Conservation (phyloP, 2,797 vertebrate species). For the Pempheris klunzingeri region DNA sequence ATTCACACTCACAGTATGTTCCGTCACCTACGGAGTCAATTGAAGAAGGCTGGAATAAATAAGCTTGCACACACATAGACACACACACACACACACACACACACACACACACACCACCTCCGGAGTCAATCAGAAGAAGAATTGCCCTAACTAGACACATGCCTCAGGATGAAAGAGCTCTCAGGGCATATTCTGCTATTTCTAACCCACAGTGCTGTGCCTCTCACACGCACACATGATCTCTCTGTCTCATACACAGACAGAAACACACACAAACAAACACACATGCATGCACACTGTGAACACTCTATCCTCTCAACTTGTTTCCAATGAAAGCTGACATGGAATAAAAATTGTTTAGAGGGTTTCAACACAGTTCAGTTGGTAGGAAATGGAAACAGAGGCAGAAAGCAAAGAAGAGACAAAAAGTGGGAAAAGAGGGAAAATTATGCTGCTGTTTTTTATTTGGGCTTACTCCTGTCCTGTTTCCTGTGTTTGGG, state of each 20-base stretch:
- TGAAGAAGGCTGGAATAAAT: conserved; percentile 63
- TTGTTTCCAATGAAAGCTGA: conserved; percentile 23
- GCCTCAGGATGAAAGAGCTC: conserved; percentile 71
- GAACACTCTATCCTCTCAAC: conserved; percentile 15
- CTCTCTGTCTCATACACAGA: not conserved
- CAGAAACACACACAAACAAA: not conserved
- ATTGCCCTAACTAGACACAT: conserved; percentile 75
- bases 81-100: conserved; percentile 23
- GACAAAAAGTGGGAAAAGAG: conserved; percentile 5
- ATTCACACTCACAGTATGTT: conserved; percentile 50
- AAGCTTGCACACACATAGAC: conserved; percentile 26
- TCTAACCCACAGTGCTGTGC: conserved; percentile 50
- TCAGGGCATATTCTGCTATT: conserved; percentile 62
- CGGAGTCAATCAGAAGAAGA: conserved; percentile 77
- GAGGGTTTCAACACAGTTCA: conserved; percentile 39
- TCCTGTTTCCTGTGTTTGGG: conserved; percentile 11
- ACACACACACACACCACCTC: conserved; percentile 49
- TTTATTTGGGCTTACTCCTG: not conserved
- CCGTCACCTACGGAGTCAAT: conserved; percentile 59
- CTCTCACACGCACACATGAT: conserved; percentile 25
- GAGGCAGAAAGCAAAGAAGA: not conserved
- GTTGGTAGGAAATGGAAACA: conserved; percentile 17
- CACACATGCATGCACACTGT: not conserved
- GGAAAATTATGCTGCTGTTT: not conserved
- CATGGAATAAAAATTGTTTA: conserved; percentile 31